phyloP scores from a whole-genome alignment of 2,888 invertebrate genomes.

The Alviniconcha strummeri region DNA sequence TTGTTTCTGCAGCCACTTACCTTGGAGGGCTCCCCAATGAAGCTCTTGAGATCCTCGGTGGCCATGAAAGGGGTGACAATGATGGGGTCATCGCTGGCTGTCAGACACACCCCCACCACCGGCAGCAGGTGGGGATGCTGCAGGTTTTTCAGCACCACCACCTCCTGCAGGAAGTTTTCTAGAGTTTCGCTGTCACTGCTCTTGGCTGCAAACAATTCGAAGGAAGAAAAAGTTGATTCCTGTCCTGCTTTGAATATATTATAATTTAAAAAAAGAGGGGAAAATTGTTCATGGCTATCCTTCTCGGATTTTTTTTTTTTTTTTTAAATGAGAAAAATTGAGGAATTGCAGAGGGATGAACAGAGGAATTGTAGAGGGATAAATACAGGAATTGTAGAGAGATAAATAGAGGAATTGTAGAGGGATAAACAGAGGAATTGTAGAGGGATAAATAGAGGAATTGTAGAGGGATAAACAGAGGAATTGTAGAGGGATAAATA shows the following conservation, averaged over 20 bases:
- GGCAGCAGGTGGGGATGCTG: constrained; percentile 75
- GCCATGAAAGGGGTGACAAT: constrained; percentile 75
- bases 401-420: too few species aligned
- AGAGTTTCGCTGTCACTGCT: constrained; percentile 59
- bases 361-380: neutral
- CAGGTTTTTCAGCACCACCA: constrained; percentile 74
- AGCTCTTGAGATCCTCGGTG: constrained; percentile 74
- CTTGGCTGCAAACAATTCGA: constrained; percentile 50
- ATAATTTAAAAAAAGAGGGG: too few species aligned
- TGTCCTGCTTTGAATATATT: neutral
- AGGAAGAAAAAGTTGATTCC: neutral
- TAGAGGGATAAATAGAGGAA: neutral
- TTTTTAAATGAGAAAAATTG: too few species aligned
- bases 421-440: too few species aligned
- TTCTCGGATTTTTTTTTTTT: neutral
- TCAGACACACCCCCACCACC: constrained; percentile 73
- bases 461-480: too few species aligned
- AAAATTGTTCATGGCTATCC: neutral
- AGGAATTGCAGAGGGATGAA: neutral
- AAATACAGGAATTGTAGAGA: too few species aligned
- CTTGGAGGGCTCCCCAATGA: constrained; percentile 71
- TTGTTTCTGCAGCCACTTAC: constrained; percentile 35
- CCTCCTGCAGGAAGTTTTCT: constrained; percentile 74
- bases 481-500: too few species aligned
- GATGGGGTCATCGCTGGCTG: constrained; percentile 74